A percentile compares a stretch with the other conserved stretches of the same genome.
Evolutionary conservation across 2,113 vertebrate species (phyloP).

Genomic region (Tonatia bakeri): DNA sequence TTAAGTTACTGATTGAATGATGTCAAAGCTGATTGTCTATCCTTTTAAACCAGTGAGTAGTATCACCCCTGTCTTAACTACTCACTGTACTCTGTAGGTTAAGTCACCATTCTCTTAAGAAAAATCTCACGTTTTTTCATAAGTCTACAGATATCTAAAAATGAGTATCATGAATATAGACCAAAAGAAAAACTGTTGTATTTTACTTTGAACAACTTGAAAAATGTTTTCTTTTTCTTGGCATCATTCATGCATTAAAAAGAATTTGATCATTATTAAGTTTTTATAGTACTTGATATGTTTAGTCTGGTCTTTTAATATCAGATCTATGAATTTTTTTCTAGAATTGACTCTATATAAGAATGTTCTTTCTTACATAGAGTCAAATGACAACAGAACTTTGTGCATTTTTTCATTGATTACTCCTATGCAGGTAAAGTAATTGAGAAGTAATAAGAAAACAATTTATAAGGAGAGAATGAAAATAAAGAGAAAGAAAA

Average conservation of each 20-base stretch:
- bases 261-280: not conserved
- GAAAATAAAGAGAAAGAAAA: not conserved
- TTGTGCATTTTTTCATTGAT: not conserved
- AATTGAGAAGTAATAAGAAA: not conserved
- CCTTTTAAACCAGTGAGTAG: not conserved
- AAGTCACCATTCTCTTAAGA: not conserved
- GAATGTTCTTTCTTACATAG: not conserved
- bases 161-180: not conserved
- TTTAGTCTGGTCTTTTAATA: not conserved
- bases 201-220: not conserved
- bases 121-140: not conserved
- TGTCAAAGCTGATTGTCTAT: not conserved
- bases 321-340: not conserved
- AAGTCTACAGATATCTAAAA: not conserved
- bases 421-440: not conserved
- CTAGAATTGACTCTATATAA: not conserved
- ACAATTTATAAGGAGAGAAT: not conserved
- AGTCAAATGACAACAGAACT: not conserved
- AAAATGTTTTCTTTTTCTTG: not conserved
- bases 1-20: not conserved
- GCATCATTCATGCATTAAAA: not conserved
- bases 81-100: not conserved
- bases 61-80: not conserved
- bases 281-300: not conserved
- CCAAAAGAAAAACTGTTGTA: not conserved